Evolutionary conservation across 1,140 invertebrate genomes (phyloP), one percentile per base, ranked within the genome.

Genomic region (Pseudomyrmex pallidus): DNA sequence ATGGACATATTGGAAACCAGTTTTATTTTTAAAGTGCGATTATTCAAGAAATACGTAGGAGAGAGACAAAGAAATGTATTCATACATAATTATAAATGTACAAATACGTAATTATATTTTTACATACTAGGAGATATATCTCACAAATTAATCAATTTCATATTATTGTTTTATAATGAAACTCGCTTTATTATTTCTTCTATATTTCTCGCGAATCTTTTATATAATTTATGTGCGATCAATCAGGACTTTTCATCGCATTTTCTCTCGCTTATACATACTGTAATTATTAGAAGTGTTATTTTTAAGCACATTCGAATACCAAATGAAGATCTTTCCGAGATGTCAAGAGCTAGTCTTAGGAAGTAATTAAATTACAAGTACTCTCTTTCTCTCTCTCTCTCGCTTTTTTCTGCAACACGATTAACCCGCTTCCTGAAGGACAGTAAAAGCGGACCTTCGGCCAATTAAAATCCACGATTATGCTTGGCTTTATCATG

Each of bases 391-490:
- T 59, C 62, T 83, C 62, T 76, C 62, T 66, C 62, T 50, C 70
- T 25, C 12, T 56, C 13, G 61, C 62, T 54, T 35, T 62, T 15
- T 50, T 56, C 54, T 57, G 13, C 10, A 54, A 61, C 44, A 48
- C 35, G 82, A 78, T 74, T 85, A 85, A 85, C 73, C 66, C 61
- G 83, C 57, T 78, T 77, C 68, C 46, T 25, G 59, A 74, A 62
- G 61, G 61, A 77, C 54, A 44, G 48, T 72, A 64, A 59, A 73
- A 67, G 17, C 46, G 59, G 63, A 66, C 46, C 67, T 62, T 62
- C 17, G 73, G 56, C 52, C 89, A 86, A 89, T 89, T 90, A 88
- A 88, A 90, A 87, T 83, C 48, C 73, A 85, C 73, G 66, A 85
- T 87, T 82, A 85, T 67, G 64, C 13, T 10, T 25, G 64, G 74